Conservation (phyloP, 2,888 invertebrate genomes). For the Mythimna loreyi region DNA sequence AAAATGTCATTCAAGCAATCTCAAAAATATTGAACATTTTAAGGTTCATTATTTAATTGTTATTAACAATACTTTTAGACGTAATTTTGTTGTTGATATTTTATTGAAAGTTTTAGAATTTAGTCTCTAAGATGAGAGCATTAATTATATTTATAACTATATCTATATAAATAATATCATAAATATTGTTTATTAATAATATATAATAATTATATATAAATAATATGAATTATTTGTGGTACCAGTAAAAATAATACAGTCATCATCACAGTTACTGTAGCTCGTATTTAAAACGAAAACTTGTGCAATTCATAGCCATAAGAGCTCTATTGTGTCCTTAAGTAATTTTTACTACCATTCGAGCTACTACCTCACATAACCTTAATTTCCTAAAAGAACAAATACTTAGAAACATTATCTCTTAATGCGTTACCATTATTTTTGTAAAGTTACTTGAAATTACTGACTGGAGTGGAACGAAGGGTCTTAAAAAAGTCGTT, state of each 20-base stretch:
- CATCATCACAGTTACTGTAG: background rate
- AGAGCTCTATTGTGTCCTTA: constrained; percentile 6
- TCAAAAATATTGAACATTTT: too few species aligned
- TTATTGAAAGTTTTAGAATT: background rate
- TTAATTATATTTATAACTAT: too few species aligned
- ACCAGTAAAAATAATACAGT: background rate
- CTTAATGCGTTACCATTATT: constrained; percentile 54
- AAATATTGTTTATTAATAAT: too few species aligned
- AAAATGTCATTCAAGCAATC: too few species aligned
- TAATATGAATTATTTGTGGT: too few species aligned
- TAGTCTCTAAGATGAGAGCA: background rate
- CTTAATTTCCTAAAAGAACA: constrained; percentile 30
- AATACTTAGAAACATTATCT: constrained; percentile 42
- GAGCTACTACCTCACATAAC: constrained; percentile 44
- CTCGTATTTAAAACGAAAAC: background rate
- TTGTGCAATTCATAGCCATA: constrained; percentile 21
- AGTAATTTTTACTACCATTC: constrained; percentile 17
- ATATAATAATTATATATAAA: too few species aligned
- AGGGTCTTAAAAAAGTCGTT: constrained; percentile 58
- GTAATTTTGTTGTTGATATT: background rate
- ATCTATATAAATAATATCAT: too few species aligned
- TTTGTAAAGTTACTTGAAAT: constrained; percentile 46
- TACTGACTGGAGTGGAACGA: constrained; percentile 41
- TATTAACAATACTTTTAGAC: background rate
- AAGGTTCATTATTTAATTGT: too few species aligned